Evolutionary conservation across 2,797 vertebrate genomes (phyloP).

Genomic region (Helicolenus hilgendorfi): DNA sequence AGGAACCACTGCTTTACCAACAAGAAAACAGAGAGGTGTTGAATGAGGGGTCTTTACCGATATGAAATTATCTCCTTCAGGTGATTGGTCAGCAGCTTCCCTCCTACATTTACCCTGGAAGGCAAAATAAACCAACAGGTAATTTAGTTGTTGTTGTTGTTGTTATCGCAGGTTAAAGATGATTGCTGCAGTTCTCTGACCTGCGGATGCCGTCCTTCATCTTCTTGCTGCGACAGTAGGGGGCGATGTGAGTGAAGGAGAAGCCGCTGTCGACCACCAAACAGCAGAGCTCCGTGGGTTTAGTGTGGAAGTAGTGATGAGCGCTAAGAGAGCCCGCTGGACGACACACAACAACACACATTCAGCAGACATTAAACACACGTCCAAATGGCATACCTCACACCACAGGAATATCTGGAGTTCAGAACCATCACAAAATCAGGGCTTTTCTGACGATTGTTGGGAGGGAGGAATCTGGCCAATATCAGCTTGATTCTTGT

Average conservation of each 20-base stretch:
- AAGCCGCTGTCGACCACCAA: conserved; percentile 97
- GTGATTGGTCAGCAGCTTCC: conserved; percentile 98
- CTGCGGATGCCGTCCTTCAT: conserved; percentile 97
- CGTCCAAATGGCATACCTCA: no score
- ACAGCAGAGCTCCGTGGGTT: conserved; percentile 95
- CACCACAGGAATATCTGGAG: no score
- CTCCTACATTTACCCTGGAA: conserved; percentile 96
- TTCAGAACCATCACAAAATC: no score
- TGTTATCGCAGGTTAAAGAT: accelerated
- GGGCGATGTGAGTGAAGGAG: conserved; percentile 97
- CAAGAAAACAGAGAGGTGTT: background rate
- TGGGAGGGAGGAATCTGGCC: no score
- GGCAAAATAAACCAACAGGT: conserved; percentile 5
- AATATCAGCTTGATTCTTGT: no score
- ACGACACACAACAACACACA: background rate
- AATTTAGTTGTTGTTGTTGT: accelerated
- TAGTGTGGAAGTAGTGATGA: conserved; percentile 94
- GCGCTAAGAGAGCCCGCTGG: conserved; percentile 95
- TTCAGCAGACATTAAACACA: background rate
- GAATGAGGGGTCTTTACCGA: conserved; percentile 85
- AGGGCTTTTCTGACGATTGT: no score
- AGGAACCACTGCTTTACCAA: background rate
- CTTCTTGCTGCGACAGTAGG: conserved; percentile 96
- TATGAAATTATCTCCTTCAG: conserved; percentile 99
- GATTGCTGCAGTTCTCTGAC: conserved; percentile 70